Evolutionary conservation across 1,140 invertebrate species (phyloP).

Genomic region (Brachionus manjavacas): DNA sequence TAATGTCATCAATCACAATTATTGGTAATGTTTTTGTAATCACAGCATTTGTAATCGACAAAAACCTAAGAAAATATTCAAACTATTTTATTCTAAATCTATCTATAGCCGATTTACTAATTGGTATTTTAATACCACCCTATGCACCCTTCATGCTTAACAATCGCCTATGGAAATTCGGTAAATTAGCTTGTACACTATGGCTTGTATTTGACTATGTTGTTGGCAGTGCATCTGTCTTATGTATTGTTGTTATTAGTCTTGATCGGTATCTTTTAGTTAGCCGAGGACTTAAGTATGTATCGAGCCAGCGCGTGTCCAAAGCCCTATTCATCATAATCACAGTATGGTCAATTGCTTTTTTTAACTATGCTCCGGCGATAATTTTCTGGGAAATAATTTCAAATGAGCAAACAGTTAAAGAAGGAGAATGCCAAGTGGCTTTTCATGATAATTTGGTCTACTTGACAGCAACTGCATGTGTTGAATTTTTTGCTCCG

Average conservation of each 20-base stretch:
- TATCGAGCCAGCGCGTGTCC: not conserved
- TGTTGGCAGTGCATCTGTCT: conserved; percentile 43
- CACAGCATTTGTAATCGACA: conserved; percentile 47
- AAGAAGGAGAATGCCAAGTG: conserved; percentile 45
- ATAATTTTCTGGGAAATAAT: conserved; percentile 47
- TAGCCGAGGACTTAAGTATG: conserved; percentile 40
- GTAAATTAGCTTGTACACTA: conserved; percentile 34
- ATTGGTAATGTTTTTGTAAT: conserved; percentile 48
- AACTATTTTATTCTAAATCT: conserved; percentile 51
- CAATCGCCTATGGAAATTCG: conserved; percentile 42
- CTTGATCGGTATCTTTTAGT: conserved; percentile 43
- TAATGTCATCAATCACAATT: conserved; percentile 43
- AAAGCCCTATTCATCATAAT: conserved; percentile 43
- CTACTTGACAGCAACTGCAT: conserved; percentile 44
- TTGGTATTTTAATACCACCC: conserved; percentile 45
- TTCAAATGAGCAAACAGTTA: conserved; percentile 43
- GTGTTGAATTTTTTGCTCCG: conserved; percentile 48
- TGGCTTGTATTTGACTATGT: conserved; percentile 44
- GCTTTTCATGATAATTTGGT: conserved; percentile 46
- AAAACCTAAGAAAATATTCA: conserved; percentile 46
- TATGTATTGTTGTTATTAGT: conserved; percentile 44
- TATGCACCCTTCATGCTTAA: conserved; percentile 34
- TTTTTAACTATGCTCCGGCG: conserved; percentile 45
- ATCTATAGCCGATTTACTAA: conserved; percentile 48
- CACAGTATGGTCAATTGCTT: conserved; percentile 45